Percentiles rank a stretch among this genome's conserved stretches.
Evolutionary conservation across 1,140 invertebrate species (phyloP).

Genomic region (Helicorthomorpha holstii): DNA sequence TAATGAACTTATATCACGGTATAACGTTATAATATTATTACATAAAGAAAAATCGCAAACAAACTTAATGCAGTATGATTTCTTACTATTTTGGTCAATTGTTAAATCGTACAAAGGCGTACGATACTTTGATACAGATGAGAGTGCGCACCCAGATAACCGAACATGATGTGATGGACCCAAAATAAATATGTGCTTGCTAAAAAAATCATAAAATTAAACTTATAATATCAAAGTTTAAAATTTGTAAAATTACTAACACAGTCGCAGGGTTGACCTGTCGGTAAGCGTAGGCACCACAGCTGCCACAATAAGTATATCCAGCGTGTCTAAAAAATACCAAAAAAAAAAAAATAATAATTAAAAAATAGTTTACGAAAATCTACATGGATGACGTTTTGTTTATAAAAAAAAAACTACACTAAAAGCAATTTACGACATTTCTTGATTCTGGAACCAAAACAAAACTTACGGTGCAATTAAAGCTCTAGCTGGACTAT

Average conservation of each 20-base stretch:
- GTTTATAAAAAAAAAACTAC: not conserved
- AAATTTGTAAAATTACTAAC: conserved; percentile 38
- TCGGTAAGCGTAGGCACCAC: conserved; percentile 86
- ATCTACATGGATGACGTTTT: conserved; percentile 1
- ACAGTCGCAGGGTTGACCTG: conserved; percentile 85
- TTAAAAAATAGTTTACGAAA: not conserved
- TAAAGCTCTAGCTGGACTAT: conserved; percentile 83
- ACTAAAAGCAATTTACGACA: no score
- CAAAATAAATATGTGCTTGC: conserved; percentile 65
- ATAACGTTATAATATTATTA: no score
- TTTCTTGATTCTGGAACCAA: not conserved
- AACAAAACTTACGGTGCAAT: conserved; percentile 74
- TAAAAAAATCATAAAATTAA: conserved; percentile 15
- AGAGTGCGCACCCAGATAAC: conserved; percentile 80
- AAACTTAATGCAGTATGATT: no score
- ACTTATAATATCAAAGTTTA: conserved; percentile 9
- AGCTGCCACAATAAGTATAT: conserved; percentile 91
- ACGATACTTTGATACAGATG: conserved; percentile 70
- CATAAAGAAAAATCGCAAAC: no score
- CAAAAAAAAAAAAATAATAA: no score
- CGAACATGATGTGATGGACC: conserved; percentile 95
- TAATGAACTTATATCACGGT: no score
- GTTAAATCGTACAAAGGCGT: conserved; percentile 91
- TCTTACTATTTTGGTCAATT: conserved; percentile 64
- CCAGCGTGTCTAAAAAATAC: conserved; percentile 92